A percentile compares a stretch with the other conserved stretches of the same genome.
phyloP scores from a whole-genome alignment of 2,113 vertebrate species.

The Psilopsiagon aurifrons region DNA sequence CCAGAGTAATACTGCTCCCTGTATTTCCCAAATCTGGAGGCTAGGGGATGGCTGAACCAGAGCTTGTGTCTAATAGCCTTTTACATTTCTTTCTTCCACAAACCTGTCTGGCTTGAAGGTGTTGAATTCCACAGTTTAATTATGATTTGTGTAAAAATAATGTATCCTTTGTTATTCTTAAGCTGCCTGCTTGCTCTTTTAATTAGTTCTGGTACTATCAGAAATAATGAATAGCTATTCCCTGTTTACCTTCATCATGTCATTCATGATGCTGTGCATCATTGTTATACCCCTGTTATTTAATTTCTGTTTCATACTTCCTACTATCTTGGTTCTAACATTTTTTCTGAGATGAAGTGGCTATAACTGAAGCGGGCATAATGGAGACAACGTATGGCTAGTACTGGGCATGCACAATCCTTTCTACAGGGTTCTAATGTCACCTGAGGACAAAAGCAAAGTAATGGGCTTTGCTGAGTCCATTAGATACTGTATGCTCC shows the following conservation, averaged over 20 bases:
- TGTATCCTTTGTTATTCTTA: background rate
- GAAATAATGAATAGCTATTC: constrained; percentile 1
- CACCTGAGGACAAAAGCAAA: background rate
- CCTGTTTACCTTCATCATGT: background rate
- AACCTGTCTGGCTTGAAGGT: background rate
- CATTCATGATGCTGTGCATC: background rate
- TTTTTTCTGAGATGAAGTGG: background rate
- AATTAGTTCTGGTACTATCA: constrained; percentile 3
- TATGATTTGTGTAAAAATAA: constrained; percentile 1
- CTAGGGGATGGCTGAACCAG: background rate
- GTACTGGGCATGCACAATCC: background rate
- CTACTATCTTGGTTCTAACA: background rate
- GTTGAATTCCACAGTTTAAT: background rate
- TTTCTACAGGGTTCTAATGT: background rate
- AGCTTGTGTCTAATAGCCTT: background rate
- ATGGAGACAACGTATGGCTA: background rate
- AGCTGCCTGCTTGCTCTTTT: background rate
- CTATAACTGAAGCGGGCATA: background rate
- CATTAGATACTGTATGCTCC: rapidly evolving
- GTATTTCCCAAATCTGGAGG: background rate
- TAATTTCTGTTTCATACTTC: background rate
- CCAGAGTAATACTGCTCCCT: background rate
- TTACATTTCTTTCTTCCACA: background rate
- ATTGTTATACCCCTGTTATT: background rate
- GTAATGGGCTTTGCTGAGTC: background rate